Evolutionary conservation across 2,113 vertebrate genomes (phyloP).

Genomic region (Thermophis baileyi): DNA sequence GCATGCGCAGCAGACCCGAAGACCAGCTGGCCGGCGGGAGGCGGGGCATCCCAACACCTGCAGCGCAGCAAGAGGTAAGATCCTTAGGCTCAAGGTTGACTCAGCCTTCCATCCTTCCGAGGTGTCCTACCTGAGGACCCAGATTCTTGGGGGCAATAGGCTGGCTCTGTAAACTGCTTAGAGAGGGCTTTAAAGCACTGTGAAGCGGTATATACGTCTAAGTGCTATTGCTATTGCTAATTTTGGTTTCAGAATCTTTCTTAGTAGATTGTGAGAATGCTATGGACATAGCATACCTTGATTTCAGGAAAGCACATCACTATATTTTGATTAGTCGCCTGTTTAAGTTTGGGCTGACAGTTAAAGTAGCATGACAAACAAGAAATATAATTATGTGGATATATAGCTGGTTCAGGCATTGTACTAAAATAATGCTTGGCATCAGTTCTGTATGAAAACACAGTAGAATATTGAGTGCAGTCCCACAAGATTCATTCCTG

Average conservation of each 20-base stretch:
- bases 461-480: background rate
- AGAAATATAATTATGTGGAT: background rate
- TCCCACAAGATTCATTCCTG: background rate
- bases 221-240: too few relatives aligned
- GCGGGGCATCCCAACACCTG: too few relatives aligned
- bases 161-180: too few relatives aligned
- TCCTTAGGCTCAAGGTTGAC: too few relatives aligned
- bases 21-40: too few relatives aligned
- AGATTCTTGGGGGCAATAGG: too few relatives aligned
- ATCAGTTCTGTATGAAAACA: background rate
- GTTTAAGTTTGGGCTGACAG: background rate
- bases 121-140: too few relatives aligned
- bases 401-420: background rate
- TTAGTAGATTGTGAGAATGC: background rate
- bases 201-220: too few relatives aligned
- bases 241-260: background rate
- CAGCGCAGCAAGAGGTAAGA: too few relatives aligned
- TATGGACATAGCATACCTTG: background rate
- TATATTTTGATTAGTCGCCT: background rate
- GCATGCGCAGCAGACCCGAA: too few relatives aligned
- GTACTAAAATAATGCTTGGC: background rate
- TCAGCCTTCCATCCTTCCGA: too few relatives aligned
- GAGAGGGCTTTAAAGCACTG: too few relatives aligned
- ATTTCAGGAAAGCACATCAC: background rate
- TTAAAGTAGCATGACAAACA: background rate